Percentiles rank a stretch among this genome's conserved stretches.
Conservation (phyloP, 2,797 vertebrate genomes). For the Atherinosoma microstoma region DNA sequence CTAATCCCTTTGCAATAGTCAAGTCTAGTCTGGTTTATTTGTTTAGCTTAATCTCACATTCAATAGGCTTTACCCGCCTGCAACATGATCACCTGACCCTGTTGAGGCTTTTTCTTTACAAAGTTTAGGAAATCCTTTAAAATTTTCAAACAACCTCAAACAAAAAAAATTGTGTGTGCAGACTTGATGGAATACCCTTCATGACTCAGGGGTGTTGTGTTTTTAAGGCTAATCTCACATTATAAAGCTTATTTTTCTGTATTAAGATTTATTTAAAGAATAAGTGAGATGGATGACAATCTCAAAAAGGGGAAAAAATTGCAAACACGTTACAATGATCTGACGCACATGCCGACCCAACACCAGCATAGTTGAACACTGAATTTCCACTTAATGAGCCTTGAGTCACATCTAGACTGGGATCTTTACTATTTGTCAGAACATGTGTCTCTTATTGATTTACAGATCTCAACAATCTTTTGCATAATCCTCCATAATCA, state of each 20-base stretch:
- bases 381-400: slow-evolving; percentile 13
- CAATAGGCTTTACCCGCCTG: slow-evolving; percentile 11
- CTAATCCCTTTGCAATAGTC: slow-evolving; percentile 32
- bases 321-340: background rate
- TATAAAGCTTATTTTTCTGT: slow-evolving; percentile 20
- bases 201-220: background rate
- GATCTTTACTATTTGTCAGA: background rate
- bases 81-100: slow-evolving; percentile 7
- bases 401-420: slow-evolving; percentile 53
- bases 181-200: no score
- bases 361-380: background rate
- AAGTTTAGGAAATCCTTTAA: slow-evolving; percentile 19
- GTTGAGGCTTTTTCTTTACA: slow-evolving; percentile 12
- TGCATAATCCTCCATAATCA: slow-evolving; percentile 18
- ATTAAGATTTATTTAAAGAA: slow-evolving; percentile 7
- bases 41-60: slow-evolving; percentile 36
- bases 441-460: slow-evolving; percentile 20
- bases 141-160: slow-evolving; percentile 10
- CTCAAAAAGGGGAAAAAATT: slow-evolving; percentile 16
- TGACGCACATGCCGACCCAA: slow-evolving; percentile 20
- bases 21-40: slow-evolving; percentile 48
- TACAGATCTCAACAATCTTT: slow-evolving; percentile 18
- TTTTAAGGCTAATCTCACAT: slow-evolving; percentile 20
- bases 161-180: background rate
- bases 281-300: slow-evolving; percentile 27